phyloP scores from a whole-genome alignment of 2,797 vertebrate genomes.

The Tokudaia tokunoshimensis region DNA sequence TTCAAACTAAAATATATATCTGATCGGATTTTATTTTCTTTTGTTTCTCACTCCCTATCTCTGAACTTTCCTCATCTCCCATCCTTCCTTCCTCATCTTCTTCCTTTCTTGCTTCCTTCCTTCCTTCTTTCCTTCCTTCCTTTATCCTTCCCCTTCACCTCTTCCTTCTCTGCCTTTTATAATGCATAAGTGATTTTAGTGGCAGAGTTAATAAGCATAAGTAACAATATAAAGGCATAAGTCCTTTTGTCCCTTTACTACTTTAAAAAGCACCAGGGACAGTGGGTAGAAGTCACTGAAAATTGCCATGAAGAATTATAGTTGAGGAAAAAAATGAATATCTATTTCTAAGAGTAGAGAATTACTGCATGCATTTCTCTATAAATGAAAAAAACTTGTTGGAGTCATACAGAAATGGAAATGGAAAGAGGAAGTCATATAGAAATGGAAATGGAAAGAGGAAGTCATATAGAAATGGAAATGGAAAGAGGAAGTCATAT shows the following conservation, averaged over 20 bases:
- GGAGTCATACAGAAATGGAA: too few species aligned
- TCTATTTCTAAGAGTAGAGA: neutral
- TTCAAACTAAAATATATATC: neutral
- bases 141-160: neutral
- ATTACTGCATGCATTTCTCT: neutral
- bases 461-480: too few species aligned
- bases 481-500: too few species aligned
- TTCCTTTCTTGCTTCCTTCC: neutral
- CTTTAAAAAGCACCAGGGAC: neutral
- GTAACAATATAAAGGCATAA: too few species aligned
- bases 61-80: too few species aligned
- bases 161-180: neutral
- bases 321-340: neutral
- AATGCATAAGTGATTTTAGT: neutral
- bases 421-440: too few species aligned
- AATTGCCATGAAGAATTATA: too few species aligned
- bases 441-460: too few species aligned
- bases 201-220: neutral
- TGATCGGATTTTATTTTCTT: neutral
- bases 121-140: neutral
- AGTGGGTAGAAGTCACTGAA: neutral
- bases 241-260: neutral
- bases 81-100: too few species aligned
- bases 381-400: neutral
- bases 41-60: neutral